phyloP scores from a whole-genome alignment of 2,113 vertebrate species.

The Notarius quadriscutis region DNA sequence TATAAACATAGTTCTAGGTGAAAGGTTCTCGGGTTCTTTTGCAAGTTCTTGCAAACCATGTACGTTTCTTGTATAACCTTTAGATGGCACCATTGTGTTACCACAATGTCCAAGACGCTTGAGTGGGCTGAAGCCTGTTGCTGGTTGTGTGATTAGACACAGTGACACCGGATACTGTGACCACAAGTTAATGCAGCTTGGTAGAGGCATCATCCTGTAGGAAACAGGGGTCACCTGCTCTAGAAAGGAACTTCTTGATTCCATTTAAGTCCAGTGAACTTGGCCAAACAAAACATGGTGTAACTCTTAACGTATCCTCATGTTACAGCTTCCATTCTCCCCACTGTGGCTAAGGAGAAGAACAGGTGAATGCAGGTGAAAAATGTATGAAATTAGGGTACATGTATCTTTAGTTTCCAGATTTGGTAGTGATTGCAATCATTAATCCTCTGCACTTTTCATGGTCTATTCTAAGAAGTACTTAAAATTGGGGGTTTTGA shows the following conservation, averaged over 20 bases:
- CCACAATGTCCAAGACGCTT: neutral
- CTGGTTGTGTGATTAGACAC: slow-evolving; percentile 51
- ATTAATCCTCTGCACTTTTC: neutral
- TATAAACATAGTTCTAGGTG: neutral
- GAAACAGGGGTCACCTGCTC: slow-evolving; percentile 62
- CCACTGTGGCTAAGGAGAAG: slow-evolving; percentile 18
- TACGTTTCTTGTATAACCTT: slow-evolving; percentile 47
- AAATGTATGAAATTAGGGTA: slow-evolving; percentile 22
- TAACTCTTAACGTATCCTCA: slow-evolving; percentile 58
- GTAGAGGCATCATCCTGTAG: slow-evolving; percentile 50
- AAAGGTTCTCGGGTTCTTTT: neutral
- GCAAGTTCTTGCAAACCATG: neutral
- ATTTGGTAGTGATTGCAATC: neutral
- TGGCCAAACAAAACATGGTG: slow-evolving; percentile 65
- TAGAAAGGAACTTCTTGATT: slow-evolving; percentile 59
- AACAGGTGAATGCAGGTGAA: slow-evolving; percentile 37
- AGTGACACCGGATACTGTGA: slow-evolving; percentile 57
- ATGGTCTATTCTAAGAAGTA: neutral
- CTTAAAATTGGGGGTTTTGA: neutral
- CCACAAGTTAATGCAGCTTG: slow-evolving; percentile 53
- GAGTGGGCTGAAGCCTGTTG: slow-evolving; percentile 17
- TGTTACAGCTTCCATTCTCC: slow-evolving; percentile 53
- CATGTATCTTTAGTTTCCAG: neutral
- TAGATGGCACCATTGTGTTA: slow-evolving; percentile 65
- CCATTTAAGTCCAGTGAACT: slow-evolving; percentile 68